Evolutionary conservation across 2,888 invertebrate genomes (phyloP).

Genomic region (Amphipoea lucens): DNA sequence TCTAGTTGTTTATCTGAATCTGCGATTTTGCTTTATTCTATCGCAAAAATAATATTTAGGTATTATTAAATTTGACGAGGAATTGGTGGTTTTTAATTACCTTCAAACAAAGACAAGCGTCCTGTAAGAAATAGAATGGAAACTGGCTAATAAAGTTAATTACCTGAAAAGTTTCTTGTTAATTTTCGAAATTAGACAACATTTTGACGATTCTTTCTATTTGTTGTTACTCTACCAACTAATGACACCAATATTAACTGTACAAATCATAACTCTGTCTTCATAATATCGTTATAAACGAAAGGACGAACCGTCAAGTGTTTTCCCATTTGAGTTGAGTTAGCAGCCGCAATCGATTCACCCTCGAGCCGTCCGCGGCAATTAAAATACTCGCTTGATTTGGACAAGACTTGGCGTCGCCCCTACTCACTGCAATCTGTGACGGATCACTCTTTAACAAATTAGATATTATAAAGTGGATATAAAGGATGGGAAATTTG

Average conservation of each 20-base stretch:
- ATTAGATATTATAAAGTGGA: background rate
- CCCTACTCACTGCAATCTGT: background rate
- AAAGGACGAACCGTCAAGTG: background rate
- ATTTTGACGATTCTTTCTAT: background rate
- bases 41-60: background rate
- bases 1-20: background rate
- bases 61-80: background rate
- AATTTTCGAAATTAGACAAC: background rate
- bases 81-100: background rate
- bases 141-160: background rate
- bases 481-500: background rate
- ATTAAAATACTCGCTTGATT: constrained; percentile 46
- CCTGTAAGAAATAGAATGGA: background rate
- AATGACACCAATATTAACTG: background rate
- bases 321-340: background rate
- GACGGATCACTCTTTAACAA: constrained; percentile 3
- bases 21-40: background rate
- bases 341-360: constrained; percentile 10
- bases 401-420: constrained; percentile 22
- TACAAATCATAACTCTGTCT: background rate
- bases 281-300: background rate
- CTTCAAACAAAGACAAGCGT: background rate
- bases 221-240: background rate
- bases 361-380: constrained; percentile 16
- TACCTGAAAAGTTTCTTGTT: background rate